Base-by-base conservation (phyloP, 2,888 invertebrate species). In the Nymphalis c-album region DNA sequence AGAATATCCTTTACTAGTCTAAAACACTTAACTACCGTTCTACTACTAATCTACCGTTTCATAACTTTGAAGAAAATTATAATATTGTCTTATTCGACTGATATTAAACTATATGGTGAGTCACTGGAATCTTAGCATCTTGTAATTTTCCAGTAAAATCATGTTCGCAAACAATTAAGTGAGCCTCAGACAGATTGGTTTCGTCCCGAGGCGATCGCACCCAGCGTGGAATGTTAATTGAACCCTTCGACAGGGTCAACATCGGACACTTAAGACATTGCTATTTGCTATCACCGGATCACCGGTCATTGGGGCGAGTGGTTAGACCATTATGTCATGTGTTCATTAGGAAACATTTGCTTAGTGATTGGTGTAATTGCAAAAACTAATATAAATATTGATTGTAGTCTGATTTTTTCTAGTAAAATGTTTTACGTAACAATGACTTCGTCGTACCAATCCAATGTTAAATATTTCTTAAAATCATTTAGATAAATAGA, bases 111-210 rank as follows among this genome's bases (percentile, higher is more conserved):
- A 51, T 50, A 63, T 55, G 53, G 50, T 58, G 50, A 45, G 60
- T 48, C 47, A 67, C 62, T 67, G 66, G 59, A 63, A 70, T 73
- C 68, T 70, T 65, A 47, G 62, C 60, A 50, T 48, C 67, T 68
- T 64, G 64, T 70, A 70, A 71, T 72, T 70, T 70, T 71, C 74
- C 67, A 75, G 86, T 87, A 86, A 86, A 87, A 87, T 86, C 85
- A 84, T 87, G 85, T 85, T 82, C 81, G 85, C 86, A 88, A 89
- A 89, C 89, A 88, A 89, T 90, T 86, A 88, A 84, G 80, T 78
- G 76, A 75, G 80, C 80, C 79, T 79, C 79, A 80, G 78, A 81
- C 83, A 83, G 84, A 88, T 86, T 86, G 85, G 76, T 78, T 71
- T 62, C 78, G 82, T 85, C 87, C 86, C 85, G 76, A 77, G 82